These are phyloP conservation scores for Euzophera pinguis DNA, from an alignment of 2,888 invertebrate species.

Conservation along the genomic window DNA sequence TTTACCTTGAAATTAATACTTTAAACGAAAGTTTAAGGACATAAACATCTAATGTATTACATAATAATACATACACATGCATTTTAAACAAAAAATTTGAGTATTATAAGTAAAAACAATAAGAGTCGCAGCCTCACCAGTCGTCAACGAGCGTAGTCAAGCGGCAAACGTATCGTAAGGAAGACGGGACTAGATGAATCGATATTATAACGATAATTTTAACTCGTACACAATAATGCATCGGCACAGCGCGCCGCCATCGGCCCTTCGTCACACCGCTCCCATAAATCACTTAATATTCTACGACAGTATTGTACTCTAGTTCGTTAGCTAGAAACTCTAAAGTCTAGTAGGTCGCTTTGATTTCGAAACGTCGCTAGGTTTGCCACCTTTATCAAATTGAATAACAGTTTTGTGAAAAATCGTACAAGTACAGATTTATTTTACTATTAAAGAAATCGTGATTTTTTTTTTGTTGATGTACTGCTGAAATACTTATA, in stretches of 20 bases:
- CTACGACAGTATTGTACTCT: background rate
- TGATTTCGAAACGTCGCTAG: background rate
- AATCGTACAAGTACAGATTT: no score
- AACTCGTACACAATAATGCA: slow-evolving; percentile 18
- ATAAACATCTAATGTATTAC: background rate
- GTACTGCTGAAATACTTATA: no score
- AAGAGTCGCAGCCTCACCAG: background rate
- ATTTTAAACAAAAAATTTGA: slow-evolving; percentile 15
- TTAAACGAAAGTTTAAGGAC: background rate
- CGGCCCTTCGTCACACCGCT: slow-evolving; percentile 12
- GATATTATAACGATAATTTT: slow-evolving; percentile 29
- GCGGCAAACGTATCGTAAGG: slow-evolving; percentile 37
- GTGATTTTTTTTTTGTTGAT: no score
- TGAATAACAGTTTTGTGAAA: no score
- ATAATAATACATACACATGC: background rate
- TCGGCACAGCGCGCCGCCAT: slow-evolving; percentile 28
- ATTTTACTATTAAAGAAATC: no score
- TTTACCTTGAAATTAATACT: slow-evolving; percentile 6
- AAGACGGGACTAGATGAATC: slow-evolving; percentile 65
- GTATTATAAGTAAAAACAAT: slow-evolving; percentile 18
- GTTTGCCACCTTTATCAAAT: background rate
- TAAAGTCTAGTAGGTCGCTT: background rate
- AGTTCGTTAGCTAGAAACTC: background rate
- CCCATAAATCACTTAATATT: background rate
- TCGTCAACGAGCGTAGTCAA: slow-evolving; percentile 22